A percentile compares a stretch with the other conserved stretches of the same genome.
These are phyloP conservation scores for Drosophila kikkawai DNA, from an alignment of 1,140 invertebrate species.

Conservation along the genomic window DNA sequence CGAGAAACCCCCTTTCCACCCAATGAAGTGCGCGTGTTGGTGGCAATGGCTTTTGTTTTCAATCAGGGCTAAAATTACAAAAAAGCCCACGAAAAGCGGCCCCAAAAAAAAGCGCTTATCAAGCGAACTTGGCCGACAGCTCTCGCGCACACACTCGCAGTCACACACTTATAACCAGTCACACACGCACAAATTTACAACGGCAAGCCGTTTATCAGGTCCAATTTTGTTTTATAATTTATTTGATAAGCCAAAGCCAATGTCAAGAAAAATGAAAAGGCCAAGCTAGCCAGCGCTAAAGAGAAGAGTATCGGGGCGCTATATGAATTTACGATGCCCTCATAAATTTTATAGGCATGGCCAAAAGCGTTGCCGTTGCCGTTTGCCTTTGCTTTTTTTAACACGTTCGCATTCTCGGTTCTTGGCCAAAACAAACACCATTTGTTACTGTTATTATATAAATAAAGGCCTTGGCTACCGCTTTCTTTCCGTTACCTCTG, in stretches of 20 bases:
- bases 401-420: slow-evolving; percentile 65
- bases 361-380: slow-evolving; percentile 19
- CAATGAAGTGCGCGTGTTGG: slow-evolving; percentile 28
- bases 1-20: not conserved
- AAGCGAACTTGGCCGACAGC: slow-evolving; percentile 54
- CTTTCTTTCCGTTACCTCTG: slow-evolving; percentile 66
- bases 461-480: slow-evolving; percentile 54
- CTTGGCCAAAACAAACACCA: slow-evolving; percentile 68
- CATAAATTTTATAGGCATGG: slow-evolving; percentile 74
- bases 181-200: slow-evolving; percentile 53
- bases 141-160: slow-evolving; percentile 6
- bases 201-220: slow-evolving; percentile 53
- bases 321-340: slow-evolving; percentile 63
- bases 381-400: slow-evolving; percentile 44
- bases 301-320: slow-evolving; percentile 28
- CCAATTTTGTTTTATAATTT: slow-evolving; percentile 59
- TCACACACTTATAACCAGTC: slow-evolving; percentile 15
- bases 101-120: slow-evolving; percentile 61
- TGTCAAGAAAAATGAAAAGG: slow-evolving; percentile 60
- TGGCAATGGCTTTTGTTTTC: slow-evolving; percentile 48
- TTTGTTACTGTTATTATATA: slow-evolving; percentile 44
- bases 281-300: slow-evolving; percentile 10
- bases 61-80: slow-evolving; percentile 46
- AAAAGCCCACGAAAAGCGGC: slow-evolving; percentile 14
- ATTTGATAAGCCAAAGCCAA: slow-evolving; percentile 79